Evolutionary conservation across 2,888 invertebrate genomes (phyloP).

Genomic region (Euspilapteryx auroguttella): DNA sequence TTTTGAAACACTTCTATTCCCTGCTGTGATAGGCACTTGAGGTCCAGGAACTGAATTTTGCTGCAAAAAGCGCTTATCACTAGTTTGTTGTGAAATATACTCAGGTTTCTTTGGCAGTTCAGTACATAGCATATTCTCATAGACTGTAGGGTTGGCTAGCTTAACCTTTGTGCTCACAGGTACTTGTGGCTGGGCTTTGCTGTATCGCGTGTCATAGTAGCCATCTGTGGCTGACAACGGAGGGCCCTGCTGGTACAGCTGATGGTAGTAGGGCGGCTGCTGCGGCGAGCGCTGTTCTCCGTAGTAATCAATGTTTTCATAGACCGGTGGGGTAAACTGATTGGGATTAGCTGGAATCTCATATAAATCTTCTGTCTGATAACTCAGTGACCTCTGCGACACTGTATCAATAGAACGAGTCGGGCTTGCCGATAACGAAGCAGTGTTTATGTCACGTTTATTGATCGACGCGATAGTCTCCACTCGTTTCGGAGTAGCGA

Average conservation of each 20-base stretch:
- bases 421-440: conserved; percentile 52
- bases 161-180: conserved; percentile 59
- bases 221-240: conserved; percentile 24
- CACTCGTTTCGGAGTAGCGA: conserved; percentile 74
- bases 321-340: conserved; percentile 59
- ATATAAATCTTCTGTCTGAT: conserved; percentile 46
- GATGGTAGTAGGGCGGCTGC: conserved; percentile 67
- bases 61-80: conserved; percentile 39
- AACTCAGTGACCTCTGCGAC: conserved; percentile 61
- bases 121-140: conserved; percentile 52
- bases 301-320: conserved; percentile 84
- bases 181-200: conserved; percentile 83
- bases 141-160: conserved; percentile 33
- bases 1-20: conserved; percentile 28
- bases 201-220: conserved; percentile 59
- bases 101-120: conserved; percentile 43
- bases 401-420: conserved; percentile 63
- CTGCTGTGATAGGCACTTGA: conserved; percentile 36
- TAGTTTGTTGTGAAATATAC: conserved; percentile 26
- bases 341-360: conserved; percentile 45
- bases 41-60: conserved; percentile 44
- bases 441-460: conserved; percentile 39
- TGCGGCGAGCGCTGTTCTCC: conserved; percentile 54
- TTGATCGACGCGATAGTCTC: conserved; percentile 61
- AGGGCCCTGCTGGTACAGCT: conserved; percentile 42